Evolutionary conservation across 2,113 vertebrate species (phyloP), one percentile per base, ranked within the genome.

Genomic region (Coracopsis vasa): DNA sequence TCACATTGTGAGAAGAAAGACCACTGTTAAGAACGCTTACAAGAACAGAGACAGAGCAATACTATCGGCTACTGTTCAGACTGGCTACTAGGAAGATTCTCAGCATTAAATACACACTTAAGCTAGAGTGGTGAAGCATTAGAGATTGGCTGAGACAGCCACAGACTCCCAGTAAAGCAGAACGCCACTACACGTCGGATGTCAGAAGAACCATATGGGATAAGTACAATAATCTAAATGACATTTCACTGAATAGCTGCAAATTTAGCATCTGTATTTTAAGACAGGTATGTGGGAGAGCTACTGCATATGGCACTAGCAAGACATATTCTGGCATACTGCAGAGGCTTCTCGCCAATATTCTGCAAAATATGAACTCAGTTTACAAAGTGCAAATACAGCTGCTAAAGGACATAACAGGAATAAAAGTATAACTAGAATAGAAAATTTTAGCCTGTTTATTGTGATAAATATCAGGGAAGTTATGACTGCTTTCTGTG

Each of bases 221-320:
- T n/a, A 77, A 75, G 54, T 41, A 78, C 35, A 67, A 0, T 7
- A 44, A 39, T 77, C 69, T 45, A 81, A 81, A 81, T 71, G 45
- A 47, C 27, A 6, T 27, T 58, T 35, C 18, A 35, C 42, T 89
- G 69, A 88, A 80, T 73, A 86, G 69, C 39, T 91, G 80, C 61
- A 89, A 84, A 94, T 67, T 81, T 50, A 80, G 54, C 65, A 92
- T 60, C 69, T 94, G 77, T 58, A 81, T 84, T 89, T 92, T 90
- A 80, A 89, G 72, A 35, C 29, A 92, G 31, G 64, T 86, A 79
- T 21, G 39, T 81, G 56, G 29, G 69, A 92, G 72, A 80, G 37
- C 67, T 86, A 27, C 67, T 58, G 64, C 28, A 45, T 80, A 62
- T 0, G 0, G 37, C 60, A 66, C 7, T 20, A 80, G 28, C 4